Evolutionary conservation across 2,888 invertebrate species (phyloP).

Genomic region (Pimpla rufipes): DNA sequence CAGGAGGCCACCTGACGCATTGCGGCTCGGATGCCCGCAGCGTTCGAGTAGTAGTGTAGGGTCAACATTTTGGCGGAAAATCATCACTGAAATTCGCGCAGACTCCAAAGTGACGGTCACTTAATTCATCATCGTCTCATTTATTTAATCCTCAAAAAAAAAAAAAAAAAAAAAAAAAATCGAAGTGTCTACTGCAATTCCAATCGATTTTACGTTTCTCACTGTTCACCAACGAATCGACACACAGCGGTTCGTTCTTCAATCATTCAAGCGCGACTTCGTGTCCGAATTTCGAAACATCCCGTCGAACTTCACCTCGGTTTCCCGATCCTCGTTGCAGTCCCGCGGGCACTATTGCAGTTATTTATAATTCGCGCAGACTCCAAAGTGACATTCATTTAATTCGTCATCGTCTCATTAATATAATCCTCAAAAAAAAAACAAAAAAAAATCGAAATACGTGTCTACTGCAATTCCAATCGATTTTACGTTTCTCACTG

Average conservation of each 20-base stretch:
- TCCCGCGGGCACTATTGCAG: no score
- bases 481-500: neutral
- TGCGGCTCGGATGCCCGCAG: conserved; percentile 82
- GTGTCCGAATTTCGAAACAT: neutral
- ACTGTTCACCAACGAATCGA: neutral
- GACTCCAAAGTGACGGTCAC: neutral
- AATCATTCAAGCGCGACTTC: neutral
- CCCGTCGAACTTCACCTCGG: neutral
- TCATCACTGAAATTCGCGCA: conserved; percentile 62
- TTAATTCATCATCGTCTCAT: neutral
- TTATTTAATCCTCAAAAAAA: no score
- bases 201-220: neutral
- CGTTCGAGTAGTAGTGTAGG: conserved; percentile 93
- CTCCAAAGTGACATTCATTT: neutral
- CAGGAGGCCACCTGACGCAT: conserved; percentile 85
- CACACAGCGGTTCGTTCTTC: neutral
- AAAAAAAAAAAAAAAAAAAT: no score
- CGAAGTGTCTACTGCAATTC: neutral
- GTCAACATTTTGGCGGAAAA: conserved; percentile 88
- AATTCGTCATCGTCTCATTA: neutral
- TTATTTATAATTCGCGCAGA: neutral
- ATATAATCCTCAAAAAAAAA: no score
- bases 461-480: neutral
- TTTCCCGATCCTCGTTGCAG: conserved; percentile 10
- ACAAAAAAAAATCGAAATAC: no score